Evolutionary conservation across 2,797 vertebrate species (phyloP).

Genomic region (Catharus ustulatus): DNA sequence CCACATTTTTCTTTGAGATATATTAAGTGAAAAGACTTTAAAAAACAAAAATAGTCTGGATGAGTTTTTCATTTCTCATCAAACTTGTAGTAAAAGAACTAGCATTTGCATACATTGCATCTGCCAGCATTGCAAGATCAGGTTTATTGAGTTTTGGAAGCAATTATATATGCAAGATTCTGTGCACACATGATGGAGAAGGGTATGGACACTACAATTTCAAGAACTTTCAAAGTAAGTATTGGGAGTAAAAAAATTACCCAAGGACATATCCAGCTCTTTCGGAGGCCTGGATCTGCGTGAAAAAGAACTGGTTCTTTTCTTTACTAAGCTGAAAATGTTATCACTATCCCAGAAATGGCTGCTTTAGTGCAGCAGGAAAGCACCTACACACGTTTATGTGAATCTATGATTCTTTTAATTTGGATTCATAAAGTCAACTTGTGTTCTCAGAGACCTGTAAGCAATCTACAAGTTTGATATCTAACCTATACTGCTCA

Average conservation of each 20-base stretch:
- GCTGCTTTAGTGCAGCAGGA: not conserved
- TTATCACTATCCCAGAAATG: not conserved
- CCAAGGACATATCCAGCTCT: not conserved
- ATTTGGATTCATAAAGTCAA: not conserved
- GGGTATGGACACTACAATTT: not conserved
- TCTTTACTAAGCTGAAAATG: not conserved
- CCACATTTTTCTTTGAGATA: not conserved
- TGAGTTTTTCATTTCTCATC: not conserved
- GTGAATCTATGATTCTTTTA: not conserved
- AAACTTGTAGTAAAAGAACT: not conserved
- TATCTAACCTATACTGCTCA: not conserved
- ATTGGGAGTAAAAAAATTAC: not conserved
- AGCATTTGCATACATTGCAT: not conserved
- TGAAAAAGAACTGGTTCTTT: not conserved
- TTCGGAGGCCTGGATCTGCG: not conserved
- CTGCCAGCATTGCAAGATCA: not conserved
- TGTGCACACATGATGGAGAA: not conserved
- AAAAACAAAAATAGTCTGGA: not conserved
- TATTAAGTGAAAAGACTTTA: not conserved
- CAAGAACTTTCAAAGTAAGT: not conserved
- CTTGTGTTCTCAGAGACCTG: not conserved
- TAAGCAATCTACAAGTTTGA: not conserved
- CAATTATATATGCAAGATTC: not conserved
- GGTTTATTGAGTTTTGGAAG: not conserved
- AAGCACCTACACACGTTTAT: not conserved